Evolutionary conservation across 2,797 vertebrate genomes (phyloP), one percentile per base, ranked within the genome.

Genomic region (Xenopus petersii): DNA sequence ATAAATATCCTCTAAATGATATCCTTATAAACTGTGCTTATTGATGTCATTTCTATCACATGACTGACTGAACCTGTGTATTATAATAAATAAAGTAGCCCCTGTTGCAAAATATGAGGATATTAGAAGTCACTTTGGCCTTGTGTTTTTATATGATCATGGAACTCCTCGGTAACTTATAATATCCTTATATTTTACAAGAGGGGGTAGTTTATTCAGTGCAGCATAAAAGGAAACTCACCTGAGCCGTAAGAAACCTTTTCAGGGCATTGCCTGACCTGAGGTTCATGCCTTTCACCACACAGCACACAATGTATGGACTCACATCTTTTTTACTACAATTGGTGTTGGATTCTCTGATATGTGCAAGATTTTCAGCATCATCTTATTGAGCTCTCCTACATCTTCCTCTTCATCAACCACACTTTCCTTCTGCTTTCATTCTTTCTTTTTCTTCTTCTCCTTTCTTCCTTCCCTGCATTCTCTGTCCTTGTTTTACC

Each of bases 301-400:
- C 80, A 0, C 96, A 96, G 81, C 97, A 98, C 69, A 98, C 96
- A 0, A 99, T 86, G 83, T 95, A 98, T 0, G 96, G 94, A 1
- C 97, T 92, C 0, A 98, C 93, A 0, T 95, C 95, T 72, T 85
- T 94, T 70, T 89, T 65, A 99, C 87, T 0, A 84, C 87, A 75
- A 96, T 67, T 0, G 89, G 88, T 0, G 84, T 26, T 0, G 92
- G 83, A 60, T 86, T 89, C 5, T 96, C 95, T 0, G 95, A 92
- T 21, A 96, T 15, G 0, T 94, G 94, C 64, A 98, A 92, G 42
- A 99, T 82, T 82, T 89, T 93, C 83, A 98, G 88, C 76, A 95
- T 88, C 89, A 97, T 92, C 74, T 82, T 92, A 80, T 88, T 84
- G 0, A 69, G 11, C 0, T 85, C 82, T 0, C 84, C 87, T 10